Evolutionary conservation across 2,797 vertebrate species (phyloP).

Genomic region (Gymnoscopelus microlampas): DNA sequence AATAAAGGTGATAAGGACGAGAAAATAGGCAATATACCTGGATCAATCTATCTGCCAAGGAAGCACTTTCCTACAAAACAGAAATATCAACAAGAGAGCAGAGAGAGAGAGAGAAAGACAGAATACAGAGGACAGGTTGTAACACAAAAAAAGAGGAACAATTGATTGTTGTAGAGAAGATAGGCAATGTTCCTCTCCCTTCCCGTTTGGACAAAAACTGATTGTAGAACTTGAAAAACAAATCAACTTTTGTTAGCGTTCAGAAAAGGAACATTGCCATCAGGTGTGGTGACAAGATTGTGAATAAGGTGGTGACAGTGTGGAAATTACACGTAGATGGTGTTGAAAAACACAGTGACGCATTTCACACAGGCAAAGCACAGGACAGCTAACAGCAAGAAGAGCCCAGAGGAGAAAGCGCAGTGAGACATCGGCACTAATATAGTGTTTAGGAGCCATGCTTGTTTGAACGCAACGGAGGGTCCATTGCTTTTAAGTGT

Average conservation of each 20-base stretch:
- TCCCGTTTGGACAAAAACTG: conserved; percentile 56
- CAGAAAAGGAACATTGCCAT: conserved; percentile 77
- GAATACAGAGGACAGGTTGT: conserved; percentile 82
- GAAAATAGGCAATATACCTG: conserved; percentile 90
- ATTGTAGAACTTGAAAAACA: not conserved
- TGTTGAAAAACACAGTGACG: conserved; percentile 41
- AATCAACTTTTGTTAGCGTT: conserved; percentile 13
- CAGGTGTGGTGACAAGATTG: conserved; percentile 48
- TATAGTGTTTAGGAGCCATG: not conserved
- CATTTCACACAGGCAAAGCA: conserved; percentile 61
- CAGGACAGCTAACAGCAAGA: conserved; percentile 33
- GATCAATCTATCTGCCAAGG: conserved; percentile 99
- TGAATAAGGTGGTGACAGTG: conserved; percentile 57
- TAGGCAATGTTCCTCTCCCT: conserved; percentile 84
- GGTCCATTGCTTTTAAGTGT: not conserved
- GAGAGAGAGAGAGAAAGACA: conserved; percentile 77
- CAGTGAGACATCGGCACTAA: conserved; percentile 2
- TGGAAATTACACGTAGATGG: conserved; percentile 31
- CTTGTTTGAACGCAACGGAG: conserved; percentile 21
- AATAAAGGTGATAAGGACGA: conserved; percentile 42
- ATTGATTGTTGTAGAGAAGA: conserved; percentile 75
- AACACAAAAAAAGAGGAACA: conserved; percentile 82
- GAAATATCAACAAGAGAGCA: conserved; percentile 90
- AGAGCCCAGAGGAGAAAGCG: conserved; percentile 15
- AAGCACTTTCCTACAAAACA: conserved; percentile 99